Base-by-base conservation (phyloP, 2,797 vertebrate species). In the Champsocephalus gunnari region DNA sequence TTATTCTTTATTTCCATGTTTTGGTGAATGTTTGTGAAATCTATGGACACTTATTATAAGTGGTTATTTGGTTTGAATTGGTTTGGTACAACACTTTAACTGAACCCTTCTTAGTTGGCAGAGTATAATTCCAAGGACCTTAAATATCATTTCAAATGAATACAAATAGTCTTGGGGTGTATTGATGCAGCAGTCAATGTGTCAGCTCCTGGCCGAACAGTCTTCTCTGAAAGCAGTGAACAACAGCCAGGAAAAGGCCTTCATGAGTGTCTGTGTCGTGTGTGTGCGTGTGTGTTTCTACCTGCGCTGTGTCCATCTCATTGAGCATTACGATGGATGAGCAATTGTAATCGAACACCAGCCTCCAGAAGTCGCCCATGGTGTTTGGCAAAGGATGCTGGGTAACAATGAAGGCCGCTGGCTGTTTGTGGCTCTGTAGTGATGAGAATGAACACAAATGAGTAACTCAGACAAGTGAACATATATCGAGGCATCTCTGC, bases 261-360 rank as follows among this genome's bases (percentile, higher is more conserved):
- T 7, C 9, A 1, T 9, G 45, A 9, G 12, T 53, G 3, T 66
- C 9, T 51, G 60, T 56, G 24, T 19, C 19, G 19, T 38, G 12
- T 45, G 14, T 3, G 2, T 56, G 38, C 60, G 2, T 49, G 66
- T 53, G 45, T 44, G 58, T 2, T 21, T n/a, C 3, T 80, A 98
- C 98, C 96, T 99, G 98, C 0, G 96, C 94, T 9, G 97, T 95
- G 55, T 99, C 98, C 97, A 99, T 97, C 91, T 99, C 98, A 1
- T 99, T 99, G 71, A 99, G 94, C 98, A 99, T 99, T 75, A 99
- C 97, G 12, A 99, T 96, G 0, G 98, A 98, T 56, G 97, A 98
- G 92, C 98, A 99, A 95, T 98, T 98, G 85, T 99, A 99, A 86
- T 99, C 98, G 1, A 99, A 99, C 89, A 99, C 98, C 88, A 99